Evolutionary conservation across 2,797 vertebrate genomes (phyloP), one percentile per base, ranked within the genome.

Genomic region (Lepus oiostolus): DNA sequence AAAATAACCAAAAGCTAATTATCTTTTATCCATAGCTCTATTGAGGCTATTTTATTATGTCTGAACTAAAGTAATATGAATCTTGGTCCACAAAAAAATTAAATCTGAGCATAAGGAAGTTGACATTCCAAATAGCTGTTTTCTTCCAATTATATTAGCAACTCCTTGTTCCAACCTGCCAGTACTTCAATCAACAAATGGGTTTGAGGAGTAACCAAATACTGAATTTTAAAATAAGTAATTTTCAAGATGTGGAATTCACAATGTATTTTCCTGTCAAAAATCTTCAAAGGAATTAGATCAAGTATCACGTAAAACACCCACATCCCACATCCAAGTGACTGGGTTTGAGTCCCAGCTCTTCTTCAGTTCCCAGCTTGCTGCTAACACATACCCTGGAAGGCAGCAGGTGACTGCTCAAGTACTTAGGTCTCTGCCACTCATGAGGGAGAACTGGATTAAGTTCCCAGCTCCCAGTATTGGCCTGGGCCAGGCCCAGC

Each of bases 51-150:
- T 85, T 22, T 95, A 91, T 70, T 85, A 22, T 24, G 88, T 81
- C 62, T 52, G 24, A 92, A 76, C 67, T 90, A 95, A 62, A 76
- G 67, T 63, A 95, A 94, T 77, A 47, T 77, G 87, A 65, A 95
- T 95, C 95, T 97, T 26, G 95, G 80, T 35, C 87, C 81, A 35
- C 52, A 85, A 96, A 96, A 97, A 98, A 92, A 94, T 90, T 85
- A 96, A 60, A 97, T 90, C 92, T 97, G 88, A 98, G 90, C 87
- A 62, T 63, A 96, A 93, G 5, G 14, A 90, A 84, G 42, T 24
- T 85, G 67, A 87, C 60, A 88, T 79, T 94, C 65, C 82, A 91
- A 91, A 65, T 52, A 65, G 19, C 30, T 86, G 82, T 95, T 90
- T 94, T 93, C 82, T 94, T 90, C 70, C 42, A 81, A 76, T 13